Percentiles rank a stretch among this genome's conserved stretches.
phyloP scores from a whole-genome alignment of 2,113 vertebrate genomes.

The Alexandromys fortis region DNA sequence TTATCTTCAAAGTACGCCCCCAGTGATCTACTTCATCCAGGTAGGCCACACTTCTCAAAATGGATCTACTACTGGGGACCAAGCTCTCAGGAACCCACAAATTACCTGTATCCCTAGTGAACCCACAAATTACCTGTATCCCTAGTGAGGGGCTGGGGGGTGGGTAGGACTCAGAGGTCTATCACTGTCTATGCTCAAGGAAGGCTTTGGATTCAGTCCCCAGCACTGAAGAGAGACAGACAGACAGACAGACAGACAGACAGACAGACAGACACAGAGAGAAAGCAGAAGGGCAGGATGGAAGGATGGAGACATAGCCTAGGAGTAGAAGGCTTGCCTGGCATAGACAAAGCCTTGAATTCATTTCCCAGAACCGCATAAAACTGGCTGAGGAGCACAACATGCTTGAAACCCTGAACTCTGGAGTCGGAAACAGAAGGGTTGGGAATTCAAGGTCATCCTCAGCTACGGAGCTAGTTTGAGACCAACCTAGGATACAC shows the following conservation, averaged over 20 bases:
- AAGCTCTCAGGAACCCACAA: neutral
- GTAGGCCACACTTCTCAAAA: neutral
- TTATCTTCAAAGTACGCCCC: neutral
- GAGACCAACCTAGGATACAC: neutral
- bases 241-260: neutral
- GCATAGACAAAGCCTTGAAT: neutral
- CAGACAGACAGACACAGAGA: neutral
- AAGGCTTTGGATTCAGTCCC: neutral
- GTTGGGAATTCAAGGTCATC: neutral
- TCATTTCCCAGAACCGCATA: neutral
- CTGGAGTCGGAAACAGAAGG: neutral
- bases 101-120: neutral
- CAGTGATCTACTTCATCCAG: neutral
- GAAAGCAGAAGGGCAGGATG: neutral
- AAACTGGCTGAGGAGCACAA: no score
- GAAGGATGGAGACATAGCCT: neutral
- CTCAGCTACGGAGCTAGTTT: neutral
- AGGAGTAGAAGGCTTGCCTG: neutral
- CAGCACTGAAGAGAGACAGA: neutral
- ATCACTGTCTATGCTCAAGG: neutral
- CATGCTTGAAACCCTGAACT: neutral
- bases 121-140: neutral
- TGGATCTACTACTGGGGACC: neutral
- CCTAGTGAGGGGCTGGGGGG: neutral
- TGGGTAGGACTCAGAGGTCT: neutral